Base-by-base conservation (phyloP, 2,797 vertebrate species). In the Amniataba percoides region DNA sequence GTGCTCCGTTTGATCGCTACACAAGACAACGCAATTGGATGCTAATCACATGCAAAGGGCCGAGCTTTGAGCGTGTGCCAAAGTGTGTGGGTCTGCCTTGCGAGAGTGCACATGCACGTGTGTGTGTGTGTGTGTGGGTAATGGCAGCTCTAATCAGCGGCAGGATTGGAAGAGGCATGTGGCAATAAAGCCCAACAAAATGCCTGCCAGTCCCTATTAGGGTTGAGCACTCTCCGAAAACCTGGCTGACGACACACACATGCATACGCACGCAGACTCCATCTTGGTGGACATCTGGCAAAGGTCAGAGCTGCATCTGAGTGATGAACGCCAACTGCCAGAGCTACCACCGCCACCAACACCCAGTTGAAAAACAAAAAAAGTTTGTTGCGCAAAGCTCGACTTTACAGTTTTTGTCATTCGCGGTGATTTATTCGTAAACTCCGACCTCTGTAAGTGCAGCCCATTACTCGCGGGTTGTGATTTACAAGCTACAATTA, bases 141-240 rank as follows among this genome's bases (percentile, higher is more conserved):
- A 89, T 80, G 84, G 86, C 79, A 78, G 82, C 82, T 88, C 87
- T 90, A 92, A 93, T 93, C 90, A 90, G 87, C 16, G 16, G 76
- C 84, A 79, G 73, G 72, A 91, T 87, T 93, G 91, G 85, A 93
- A 83, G 92, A 91, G 89, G 88, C 93, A 89, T 88, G 91, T 83
- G 88, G 93, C 92, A 92, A 90, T 92, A 89, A 92, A 90, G 86
- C 72, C 84, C 84, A 85, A 89, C 89, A 91, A 88, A 92, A 90
- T 74, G 89, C 77, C 88, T 91, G 91, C 90, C 90, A 91, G 85
- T 84, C 74, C 77, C 75, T 62, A 86, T 93, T 91, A 91, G 65
- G 69, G 71, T 56, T 43, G 34, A 86, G 69, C 71, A 74, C 64
- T 88, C 74, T 76, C 63, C 4, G 7, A 83, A 87, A 85, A 68